Evolutionary conservation across 2,113 vertebrate species (phyloP).

Genomic region (Oncorhynchus kisutch): DNA sequence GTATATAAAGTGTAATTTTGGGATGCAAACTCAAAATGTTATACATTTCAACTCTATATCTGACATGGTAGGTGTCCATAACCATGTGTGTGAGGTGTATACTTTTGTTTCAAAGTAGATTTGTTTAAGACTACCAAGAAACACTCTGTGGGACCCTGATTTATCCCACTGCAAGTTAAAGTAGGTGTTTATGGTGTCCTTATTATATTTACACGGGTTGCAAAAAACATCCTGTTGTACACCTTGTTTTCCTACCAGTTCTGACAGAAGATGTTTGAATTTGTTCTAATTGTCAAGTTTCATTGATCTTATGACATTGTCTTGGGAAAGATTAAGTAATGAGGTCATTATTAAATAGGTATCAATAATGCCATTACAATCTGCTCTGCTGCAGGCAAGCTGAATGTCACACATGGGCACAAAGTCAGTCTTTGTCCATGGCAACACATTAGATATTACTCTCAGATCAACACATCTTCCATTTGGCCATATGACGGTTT

Average conservation of each 20-base stretch:
- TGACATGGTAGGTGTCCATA: no score
- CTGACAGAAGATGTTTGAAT: background rate
- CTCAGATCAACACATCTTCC: constrained; percentile 26
- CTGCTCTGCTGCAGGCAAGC: background rate
- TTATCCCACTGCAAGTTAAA: background rate
- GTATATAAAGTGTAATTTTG: no score
- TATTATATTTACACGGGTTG: constrained; percentile 15
- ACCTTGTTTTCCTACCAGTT: background rate
- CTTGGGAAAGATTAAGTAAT: background rate
- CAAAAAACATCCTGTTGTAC: constrained; percentile 4
- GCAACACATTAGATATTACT: constrained; percentile 25
- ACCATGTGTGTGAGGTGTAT: background rate
- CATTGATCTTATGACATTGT: background rate
- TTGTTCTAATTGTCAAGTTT: background rate
- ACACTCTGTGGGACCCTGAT: no score
- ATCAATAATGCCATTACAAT: background rate
- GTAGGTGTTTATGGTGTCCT: constrained; percentile 25
- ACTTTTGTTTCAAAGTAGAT: no score
- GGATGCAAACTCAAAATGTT: no score
- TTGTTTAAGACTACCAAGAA: no score
- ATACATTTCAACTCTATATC: no score
- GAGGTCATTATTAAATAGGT: background rate
- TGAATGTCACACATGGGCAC: background rate
- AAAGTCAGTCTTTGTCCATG: constrained; percentile 29
- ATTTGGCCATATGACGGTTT: constrained; percentile 13